Evolutionary conservation across 2,113 vertebrate genomes (phyloP).

Genomic region (Verasper variegatus): DNA sequence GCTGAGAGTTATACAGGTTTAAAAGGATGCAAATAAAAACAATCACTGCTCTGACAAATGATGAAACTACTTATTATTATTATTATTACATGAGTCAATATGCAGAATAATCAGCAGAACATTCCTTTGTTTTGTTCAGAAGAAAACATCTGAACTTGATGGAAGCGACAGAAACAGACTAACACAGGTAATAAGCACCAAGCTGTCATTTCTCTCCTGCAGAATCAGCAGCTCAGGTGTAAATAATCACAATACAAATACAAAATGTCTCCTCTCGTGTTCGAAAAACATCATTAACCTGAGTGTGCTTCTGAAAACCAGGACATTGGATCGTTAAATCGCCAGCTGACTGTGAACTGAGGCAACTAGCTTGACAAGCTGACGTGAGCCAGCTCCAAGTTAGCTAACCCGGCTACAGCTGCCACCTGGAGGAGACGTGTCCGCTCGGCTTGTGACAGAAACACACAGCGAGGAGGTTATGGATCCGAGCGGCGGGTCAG

Average conservation of each 20-base stretch:
- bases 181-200: no score
- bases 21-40: no score
- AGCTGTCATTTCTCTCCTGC: neutral
- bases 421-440: neutral
- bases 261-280: neutral
- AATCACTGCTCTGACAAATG: no score
- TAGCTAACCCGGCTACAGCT: slow-evolving; percentile 41
- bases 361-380: slow-evolving; percentile 36
- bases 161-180: no score
- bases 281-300: neutral
- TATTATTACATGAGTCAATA: no score
- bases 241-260: neutral
- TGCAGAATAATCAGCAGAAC: neutral
- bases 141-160: no score
- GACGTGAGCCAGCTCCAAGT: slow-evolving; percentile 52
- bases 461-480: neutral
- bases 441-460: neutral
- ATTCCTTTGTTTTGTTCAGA: neutral
- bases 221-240: neutral
- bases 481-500: neutral
- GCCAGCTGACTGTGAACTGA: slow-evolving; percentile 2
- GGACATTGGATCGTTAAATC: neutral
- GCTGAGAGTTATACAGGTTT: no score
- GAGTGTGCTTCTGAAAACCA: neutral
- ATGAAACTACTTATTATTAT: no score